Evolutionary conservation across 2,888 invertebrate genomes (phyloP).

Genomic region (Yponomeuta evonymella): DNA sequence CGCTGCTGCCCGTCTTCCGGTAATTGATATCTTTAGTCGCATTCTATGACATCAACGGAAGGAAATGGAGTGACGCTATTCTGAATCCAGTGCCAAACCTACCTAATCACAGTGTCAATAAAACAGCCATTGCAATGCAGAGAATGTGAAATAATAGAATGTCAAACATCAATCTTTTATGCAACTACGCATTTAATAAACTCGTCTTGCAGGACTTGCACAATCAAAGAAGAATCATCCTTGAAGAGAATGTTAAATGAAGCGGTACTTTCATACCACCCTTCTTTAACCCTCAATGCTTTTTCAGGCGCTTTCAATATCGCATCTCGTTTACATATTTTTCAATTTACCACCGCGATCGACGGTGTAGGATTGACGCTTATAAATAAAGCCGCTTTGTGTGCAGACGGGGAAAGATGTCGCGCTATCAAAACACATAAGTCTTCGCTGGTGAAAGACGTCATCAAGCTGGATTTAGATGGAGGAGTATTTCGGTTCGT

Average conservation of each 20-base stretch:
- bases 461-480: conserved; percentile 17
- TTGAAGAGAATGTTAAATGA: too few species aligned
- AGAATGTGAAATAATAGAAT: too few species aligned
- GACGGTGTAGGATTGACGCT: conserved; percentile 26
- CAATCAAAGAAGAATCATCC: too few species aligned
- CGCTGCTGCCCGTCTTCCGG: too few species aligned
- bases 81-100: too few species aligned
- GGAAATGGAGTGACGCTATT: too few species aligned
- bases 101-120: too few species aligned
- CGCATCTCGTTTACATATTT: conserved; percentile 61
- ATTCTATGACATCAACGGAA: too few species aligned
- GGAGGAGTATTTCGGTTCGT: conserved; percentile 28
- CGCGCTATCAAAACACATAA: conserved; percentile 31
- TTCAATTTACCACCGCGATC: conserved; percentile 56
- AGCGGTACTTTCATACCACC: too few species aligned
- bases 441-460: conserved; percentile 21
- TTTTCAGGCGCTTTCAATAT: conserved; percentile 58
- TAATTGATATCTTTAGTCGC: too few species aligned
- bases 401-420: conserved; percentile 31
- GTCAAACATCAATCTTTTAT: conserved; percentile 51
- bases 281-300: conserved; percentile 53
- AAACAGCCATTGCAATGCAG: conserved; percentile 39
- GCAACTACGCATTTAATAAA: too few species aligned
- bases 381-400: conserved; percentile 38
- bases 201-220: too few species aligned